Conservation (phyloP, 2,797 vertebrate genomes). For the Pteropus rufus region DNA sequence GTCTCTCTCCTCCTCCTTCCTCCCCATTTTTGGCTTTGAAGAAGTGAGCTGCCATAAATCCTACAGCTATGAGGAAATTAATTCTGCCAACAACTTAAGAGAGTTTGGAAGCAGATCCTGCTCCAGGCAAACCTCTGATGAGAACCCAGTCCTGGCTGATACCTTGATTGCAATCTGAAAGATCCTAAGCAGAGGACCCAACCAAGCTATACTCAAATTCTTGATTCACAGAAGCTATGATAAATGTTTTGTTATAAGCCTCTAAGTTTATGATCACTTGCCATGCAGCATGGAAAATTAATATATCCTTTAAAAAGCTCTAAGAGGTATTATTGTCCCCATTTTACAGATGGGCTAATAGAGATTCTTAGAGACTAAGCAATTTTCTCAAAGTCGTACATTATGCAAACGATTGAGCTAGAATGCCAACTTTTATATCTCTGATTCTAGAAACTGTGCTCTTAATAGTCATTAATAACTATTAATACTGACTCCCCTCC, state of each 20-base stretch:
- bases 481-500: neutral
- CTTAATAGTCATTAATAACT: neutral
- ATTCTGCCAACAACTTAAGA: neutral
- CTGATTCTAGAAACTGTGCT: neutral
- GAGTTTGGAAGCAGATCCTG: neutral
- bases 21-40: neutral
- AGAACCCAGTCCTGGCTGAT: neutral
- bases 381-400: neutral
- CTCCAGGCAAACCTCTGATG: neutral
- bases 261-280: neutral
- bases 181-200: neutral
- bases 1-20: neutral
- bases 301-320: neutral
- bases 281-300: neutral
- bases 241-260: neutral
- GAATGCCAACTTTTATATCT: neutral
- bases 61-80: neutral
- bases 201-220: neutral
- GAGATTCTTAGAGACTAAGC: neutral
- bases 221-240: neutral
- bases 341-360: neutral
- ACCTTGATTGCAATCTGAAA: neutral
- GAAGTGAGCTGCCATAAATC: neutral
- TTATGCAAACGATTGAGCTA: neutral
- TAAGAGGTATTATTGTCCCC: neutral